Evolutionary conservation across 2,113 vertebrate species (phyloP), one percentile per base, ranked within the genome.

Genomic region (Pterocles gutturalis): DNA sequence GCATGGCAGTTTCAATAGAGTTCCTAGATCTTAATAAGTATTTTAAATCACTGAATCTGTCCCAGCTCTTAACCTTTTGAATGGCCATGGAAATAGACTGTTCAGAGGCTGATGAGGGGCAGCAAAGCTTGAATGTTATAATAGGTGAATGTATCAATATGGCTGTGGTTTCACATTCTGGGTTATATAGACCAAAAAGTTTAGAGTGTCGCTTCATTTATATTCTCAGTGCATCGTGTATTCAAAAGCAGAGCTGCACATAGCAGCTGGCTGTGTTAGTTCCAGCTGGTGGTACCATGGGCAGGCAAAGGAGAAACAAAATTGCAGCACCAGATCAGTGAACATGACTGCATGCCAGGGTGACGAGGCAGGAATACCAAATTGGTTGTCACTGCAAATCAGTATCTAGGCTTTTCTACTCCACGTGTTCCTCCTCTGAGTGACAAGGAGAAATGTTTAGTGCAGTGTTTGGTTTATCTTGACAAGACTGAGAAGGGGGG

Each of bases 81-180:
- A 87, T 28, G 61, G 55, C 31, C 45, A n/a, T 58, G 60, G 75
- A 92, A 92, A 95, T 48, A 66, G 41, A 46, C 45, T 61, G 45
- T 64, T 89, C 57, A 83, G 71, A 66, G 70, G 51, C 66, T 89
- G 69, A 83, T 45, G 60, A 94, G 79, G 48, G 60, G 75, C 72
- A 97, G 54, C 71, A 95, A 81, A 93, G 72, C 88, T 80, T 90
- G 75, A 94, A 91, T 89, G 90, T 87, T 91, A 19, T 66, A 83
- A 77, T 57, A 95, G 82, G 61, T 65, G 85, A 87, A 66, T 87
- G 71, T 24, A 82, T 89, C 49, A 25, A 22, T 66, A 58, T 41
- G 36, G 9, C 46, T 91, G 55, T 31, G 17, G 3, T 67, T 97
- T 90, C 71, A 48, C 25, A 45, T 83, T 91, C 83, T 64, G 72